Conservation (phyloP, 2,113 vertebrate genomes). For the Lanius ludovicianus region DNA sequence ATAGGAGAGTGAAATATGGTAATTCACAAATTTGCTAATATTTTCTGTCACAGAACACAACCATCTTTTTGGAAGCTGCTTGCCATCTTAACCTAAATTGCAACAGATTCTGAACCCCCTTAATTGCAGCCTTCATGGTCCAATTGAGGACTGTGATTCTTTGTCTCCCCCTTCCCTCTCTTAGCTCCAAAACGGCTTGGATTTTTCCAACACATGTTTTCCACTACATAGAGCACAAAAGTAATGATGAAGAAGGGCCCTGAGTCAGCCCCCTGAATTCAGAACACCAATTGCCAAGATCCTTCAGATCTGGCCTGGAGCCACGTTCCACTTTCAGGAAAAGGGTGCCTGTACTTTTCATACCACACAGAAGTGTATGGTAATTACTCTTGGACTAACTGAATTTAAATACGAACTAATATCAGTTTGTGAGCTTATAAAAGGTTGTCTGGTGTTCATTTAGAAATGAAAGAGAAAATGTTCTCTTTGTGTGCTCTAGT, state of each 20-base stretch:
- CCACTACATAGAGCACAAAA: not conserved
- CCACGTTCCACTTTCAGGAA: not conserved
- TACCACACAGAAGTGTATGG: not conserved
- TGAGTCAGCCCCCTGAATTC: not conserved
- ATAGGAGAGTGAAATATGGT: not conserved
- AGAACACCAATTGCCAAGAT: not conserved
- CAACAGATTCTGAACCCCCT: not conserved
- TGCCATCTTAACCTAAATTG: not conserved
- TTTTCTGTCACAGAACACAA: not conserved
- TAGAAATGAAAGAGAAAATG: not conserved
- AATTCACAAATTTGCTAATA: not conserved
- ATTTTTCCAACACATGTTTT: not conserved
- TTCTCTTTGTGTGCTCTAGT: not conserved
- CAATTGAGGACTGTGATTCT: fast-evolving
- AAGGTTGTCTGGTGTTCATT: not conserved
- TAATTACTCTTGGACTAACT: not conserved
- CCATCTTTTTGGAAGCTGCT: not conserved
- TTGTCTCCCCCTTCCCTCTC: not conserved
- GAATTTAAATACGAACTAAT: not conserved
- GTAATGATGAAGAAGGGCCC: not conserved
- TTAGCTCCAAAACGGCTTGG: not conserved
- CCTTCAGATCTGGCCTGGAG: not conserved
- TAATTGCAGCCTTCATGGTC: not conserved
- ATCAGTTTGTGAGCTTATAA: not conserved
- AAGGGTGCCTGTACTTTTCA: not conserved